Evolutionary conservation across 2,113 vertebrate species (phyloP).

Genomic region (Ictidomys tridecemlineatus): DNA sequence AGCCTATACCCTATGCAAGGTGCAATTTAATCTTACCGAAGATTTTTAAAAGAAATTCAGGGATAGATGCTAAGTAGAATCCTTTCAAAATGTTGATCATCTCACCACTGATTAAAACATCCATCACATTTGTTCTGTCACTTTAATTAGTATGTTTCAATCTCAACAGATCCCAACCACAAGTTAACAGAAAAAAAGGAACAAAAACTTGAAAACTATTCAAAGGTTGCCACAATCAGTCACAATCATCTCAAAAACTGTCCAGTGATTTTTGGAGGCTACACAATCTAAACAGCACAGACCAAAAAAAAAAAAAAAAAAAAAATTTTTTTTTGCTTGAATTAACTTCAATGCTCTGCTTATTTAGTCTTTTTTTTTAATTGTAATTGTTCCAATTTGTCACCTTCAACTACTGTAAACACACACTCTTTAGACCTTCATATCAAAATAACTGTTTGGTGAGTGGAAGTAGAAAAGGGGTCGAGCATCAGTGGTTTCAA

Average conservation of each 20-base stretch:
- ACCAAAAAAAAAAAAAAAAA: conserved; percentile 26
- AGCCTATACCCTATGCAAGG: neutral
- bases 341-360: conserved; percentile 9
- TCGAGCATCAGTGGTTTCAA: neutral
- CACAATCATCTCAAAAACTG: neutral
- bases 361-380: neutral
- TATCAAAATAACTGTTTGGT: conserved; percentile 4
- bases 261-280: conserved; percentile 49
- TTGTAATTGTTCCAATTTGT: neutral
- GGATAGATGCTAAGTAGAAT: neutral
- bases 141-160: neutral
- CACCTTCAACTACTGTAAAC: neutral
- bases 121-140: neutral
- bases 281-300: conserved; percentile 1
- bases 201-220: neutral
- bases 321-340: neutral
- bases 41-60: conserved; percentile 32
- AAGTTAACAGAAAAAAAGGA: neutral
- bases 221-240: neutral
- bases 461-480: neutral
- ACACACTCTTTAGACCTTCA: neutral
- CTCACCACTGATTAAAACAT: neutral
- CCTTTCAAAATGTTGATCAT: neutral
- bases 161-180: neutral
- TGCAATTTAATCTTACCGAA: too few species aligned